Base-by-base conservation (phyloP, 2,797 vertebrate species). In the Danio kyathit region DNA sequence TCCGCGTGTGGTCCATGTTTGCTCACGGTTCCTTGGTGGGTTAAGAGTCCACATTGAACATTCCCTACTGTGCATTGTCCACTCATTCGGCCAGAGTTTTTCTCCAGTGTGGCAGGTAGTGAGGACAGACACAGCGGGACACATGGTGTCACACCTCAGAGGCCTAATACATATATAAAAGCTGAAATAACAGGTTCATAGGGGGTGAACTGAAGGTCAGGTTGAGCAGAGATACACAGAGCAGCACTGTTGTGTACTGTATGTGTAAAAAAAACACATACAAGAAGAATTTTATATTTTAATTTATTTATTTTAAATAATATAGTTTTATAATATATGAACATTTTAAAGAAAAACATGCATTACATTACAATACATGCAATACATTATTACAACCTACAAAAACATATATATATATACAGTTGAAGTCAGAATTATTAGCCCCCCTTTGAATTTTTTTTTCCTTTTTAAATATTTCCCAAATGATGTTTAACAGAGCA, bases 1-100 rank as follows among this genome's bases (percentile, higher is more conserved):
- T 12, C n/a, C 3, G 56, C 7, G 11, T 70, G 49, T 14, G n/a
- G 44, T 61, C 66, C 17, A 13, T 70, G 54, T 54, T 17, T 76
- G 13, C 40, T 79, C 56, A 19, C 67, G 66, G 41, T 79, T 71
- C n/a, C 66, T 70, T 13, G 21, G 46, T 21, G 56, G 38, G 46
- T 71, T 17, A 61, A 71, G 17, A 79, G 46, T 71, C 29, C 57
- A 51, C 46, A 52, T 8, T 79, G 56, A 60, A 70, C 66, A 71
- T 71, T 79, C 56, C 76, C 64, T 38, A 67, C 63, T 67, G 75
- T 77, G 75, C 64, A 57, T 16, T 67, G 51, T 77, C 41, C 40
- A 61, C 9, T 61, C 66, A 61, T 61, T 71, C 29, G 49, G 19
- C 56, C 12, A 51, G 56, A 12, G 17, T 52, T 59, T 56, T 61